Evolutionary conservation across 1,140 invertebrate genomes (phyloP), one percentile per base, ranked within the genome.

Genomic region (Drosophila punjabiensis): DNA sequence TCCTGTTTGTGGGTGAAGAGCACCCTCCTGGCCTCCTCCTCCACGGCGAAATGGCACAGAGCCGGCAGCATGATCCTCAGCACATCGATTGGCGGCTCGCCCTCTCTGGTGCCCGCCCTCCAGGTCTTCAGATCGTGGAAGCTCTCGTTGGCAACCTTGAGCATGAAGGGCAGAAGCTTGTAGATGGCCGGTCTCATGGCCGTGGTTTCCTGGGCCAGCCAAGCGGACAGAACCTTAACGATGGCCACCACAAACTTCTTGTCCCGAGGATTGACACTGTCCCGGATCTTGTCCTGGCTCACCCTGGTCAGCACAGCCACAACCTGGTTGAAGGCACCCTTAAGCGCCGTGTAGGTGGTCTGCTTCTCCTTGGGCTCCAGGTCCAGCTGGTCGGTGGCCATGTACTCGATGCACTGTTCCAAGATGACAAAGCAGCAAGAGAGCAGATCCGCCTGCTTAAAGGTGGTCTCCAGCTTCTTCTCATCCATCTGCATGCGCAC

Each of bases 401-500:
- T 96, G 77, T 96, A 97, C 53, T 95, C 95, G 10, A 98, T 95
- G 39, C 96, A 96, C 35, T 96, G 93, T 93, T 99, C 98, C 39
- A 99, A 93, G 39, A 98, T 96, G 52, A 95, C 94, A 79, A 98
- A 99, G 88, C 97, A 98, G 45, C 97, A 94, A 24, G 96, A 96
- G 3, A 98, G 94, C 18, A 98, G 94, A 56, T 97, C 96, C 30
- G 95, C 95, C 93, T 97, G 96, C 33, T 94, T 93, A 84, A 96
- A 95, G 9, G 97, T 96, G 92, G 96, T 94, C 92, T 98, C 97
- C 69, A 98, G 94, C 84, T 95, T 96, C 79, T 96, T 96, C 71
- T 97, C 97, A 91, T 99, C 98, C 47, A 98, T 93, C 82, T 97
- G 96, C 97, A 99, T 98, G 82, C 97, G 95, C 4, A 98, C 96